A percentile compares a stretch with the other conserved stretches of the same genome.
Evolutionary conservation across 2,113 vertebrate genomes (phyloP).

Genomic region (Marcusenius ussheri): DNA sequence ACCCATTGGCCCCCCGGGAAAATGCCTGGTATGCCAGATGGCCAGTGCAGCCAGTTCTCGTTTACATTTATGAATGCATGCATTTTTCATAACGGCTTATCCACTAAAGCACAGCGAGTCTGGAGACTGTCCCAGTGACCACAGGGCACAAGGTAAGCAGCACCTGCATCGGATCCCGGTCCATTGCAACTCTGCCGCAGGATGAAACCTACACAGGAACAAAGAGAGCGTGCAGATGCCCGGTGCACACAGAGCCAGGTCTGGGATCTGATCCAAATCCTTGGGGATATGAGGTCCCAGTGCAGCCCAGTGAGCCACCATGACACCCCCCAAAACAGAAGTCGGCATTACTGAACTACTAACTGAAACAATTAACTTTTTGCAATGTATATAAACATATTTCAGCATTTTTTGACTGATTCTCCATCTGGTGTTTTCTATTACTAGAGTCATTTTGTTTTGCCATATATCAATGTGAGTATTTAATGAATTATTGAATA

Average conservation of each 20-base stretch:
- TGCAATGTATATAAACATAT: not conserved
- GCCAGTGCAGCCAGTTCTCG: not conserved
- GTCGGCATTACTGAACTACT: not conserved
- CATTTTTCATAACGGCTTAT: not conserved
- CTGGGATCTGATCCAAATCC: not conserved
- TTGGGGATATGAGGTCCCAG: not conserved
- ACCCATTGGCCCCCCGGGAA: not conserved
- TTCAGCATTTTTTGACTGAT: not conserved
- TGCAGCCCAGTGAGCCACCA: not conserved
- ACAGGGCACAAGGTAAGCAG: not conserved
- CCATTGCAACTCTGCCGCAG: not conserved
- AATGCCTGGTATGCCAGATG: not conserved
- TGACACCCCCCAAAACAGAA: not conserved
- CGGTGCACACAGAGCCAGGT: not conserved
- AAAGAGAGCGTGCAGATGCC: not conserved
- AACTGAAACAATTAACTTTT: not conserved
- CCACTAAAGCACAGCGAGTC: not conserved
- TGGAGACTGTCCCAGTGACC: not conserved
- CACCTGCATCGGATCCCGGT: not conserved
- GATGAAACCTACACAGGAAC: not conserved
- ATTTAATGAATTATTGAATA: not conserved
- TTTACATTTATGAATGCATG: not conserved
- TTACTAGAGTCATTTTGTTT: not conserved
- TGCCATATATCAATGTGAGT: not conserved
- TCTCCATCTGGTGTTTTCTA: not conserved